Evolutionary conservation across 2,797 vertebrate genomes (phyloP), one percentile per base, ranked within the genome.

Genomic region (Onychomys arenicola): DNA sequence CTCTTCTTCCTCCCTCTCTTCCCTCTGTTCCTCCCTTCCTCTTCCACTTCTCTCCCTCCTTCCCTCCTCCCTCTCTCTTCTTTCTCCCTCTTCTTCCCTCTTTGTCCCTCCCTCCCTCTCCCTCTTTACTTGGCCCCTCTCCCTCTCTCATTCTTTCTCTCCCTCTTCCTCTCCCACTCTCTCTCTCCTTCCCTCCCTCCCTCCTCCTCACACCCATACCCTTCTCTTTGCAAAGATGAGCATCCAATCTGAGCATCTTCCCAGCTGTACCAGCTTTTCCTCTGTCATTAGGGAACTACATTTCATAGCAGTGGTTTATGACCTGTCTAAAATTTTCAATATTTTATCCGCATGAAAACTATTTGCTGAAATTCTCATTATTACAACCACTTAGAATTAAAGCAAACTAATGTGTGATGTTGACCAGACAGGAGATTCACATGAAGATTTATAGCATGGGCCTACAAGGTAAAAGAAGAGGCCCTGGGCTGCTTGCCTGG

Each of bases 241-340:
- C 29, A 82, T 85, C 17, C 71, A 19, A 69, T 89, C 94, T 87
- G 76, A 80, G 32, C 32, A n/a, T 92, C 65, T 81, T 86, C 52
- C 75, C 75, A 95, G 85, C 10, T 65, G 11, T 91, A 85, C 40
- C 63, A 89, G 65, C 23, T 94, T 97, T 94, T 90, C 46, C 61
- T 87, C 63, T 78, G 87, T 91, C 85, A 87, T 86, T 81, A 94
- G 95, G 71, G 71, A 96, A 91, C 84, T 73, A 73, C 0, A 77
- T 71, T 65, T 88, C 65, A 90, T 19, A 88, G 61, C 46, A 85
- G 7, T 92, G 82, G 85, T 89, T 95, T 93, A 94, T 67, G 96
- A 90, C 83, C 77, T 89, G 55, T 63, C 84, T 73, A 67, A 96
- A 96, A 69, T n/a, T 73, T 87, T 83, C 82, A 92, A 76, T 96